A percentile compares a stretch with the other conserved stretches of the same genome.
phyloP scores from a whole-genome alignment of 2,888 invertebrate species.

The Lepas anatifera region DNA sequence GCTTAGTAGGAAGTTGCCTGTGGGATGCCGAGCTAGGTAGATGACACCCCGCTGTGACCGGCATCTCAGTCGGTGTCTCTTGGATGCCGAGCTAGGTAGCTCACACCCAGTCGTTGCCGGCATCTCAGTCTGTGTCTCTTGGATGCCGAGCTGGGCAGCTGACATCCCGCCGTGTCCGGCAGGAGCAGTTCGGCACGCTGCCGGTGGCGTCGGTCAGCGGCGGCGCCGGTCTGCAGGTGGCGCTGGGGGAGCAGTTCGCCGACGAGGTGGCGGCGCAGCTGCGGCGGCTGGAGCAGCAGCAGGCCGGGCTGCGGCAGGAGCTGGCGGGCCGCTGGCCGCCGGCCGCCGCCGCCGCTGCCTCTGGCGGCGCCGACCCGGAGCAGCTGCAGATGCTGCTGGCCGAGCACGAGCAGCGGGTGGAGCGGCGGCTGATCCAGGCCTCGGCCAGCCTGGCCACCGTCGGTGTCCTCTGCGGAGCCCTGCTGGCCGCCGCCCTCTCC shows the following conservation, averaged over 20 bases:
- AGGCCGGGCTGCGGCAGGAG: neutral
- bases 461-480: slow-evolving; percentile 1
- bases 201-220: neutral
- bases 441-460: slow-evolving; percentile 1
- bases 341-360: neutral
- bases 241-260: neutral
- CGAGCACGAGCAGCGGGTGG: neutral
- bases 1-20: no score
- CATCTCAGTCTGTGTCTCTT: no score
- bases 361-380: neutral
- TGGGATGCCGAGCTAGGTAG: no score
- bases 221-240: neutral
- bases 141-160: no score
- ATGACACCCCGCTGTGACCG: no score
- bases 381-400: neutral
- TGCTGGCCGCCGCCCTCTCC: neutral
- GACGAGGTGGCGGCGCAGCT: neutral
- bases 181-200: neutral
- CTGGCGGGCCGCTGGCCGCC: neutral
- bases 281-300: neutral
- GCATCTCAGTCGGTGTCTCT: no score
- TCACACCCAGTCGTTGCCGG: no score
- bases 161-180: no score
- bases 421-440: neutral
- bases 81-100: no score